A percentile compares a stretch with the other conserved stretches of the same genome.
These are phyloP conservation scores for Eulemur rubriventer DNA, from an alignment of 2,797 vertebrate species.

Conservation along the genomic window DNA sequence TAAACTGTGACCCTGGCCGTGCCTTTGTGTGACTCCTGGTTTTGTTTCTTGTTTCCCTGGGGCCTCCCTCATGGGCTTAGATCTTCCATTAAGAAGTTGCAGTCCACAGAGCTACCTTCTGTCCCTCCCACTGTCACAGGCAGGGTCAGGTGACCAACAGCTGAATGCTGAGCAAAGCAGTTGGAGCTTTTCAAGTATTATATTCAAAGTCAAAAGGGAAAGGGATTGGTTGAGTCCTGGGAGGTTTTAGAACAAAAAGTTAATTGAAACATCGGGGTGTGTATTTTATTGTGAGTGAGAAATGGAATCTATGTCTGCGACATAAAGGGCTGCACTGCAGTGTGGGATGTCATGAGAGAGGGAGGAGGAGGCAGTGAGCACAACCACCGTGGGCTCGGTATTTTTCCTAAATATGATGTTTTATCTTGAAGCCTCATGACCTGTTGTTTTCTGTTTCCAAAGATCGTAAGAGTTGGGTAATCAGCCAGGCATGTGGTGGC, in stretches of 20 bases:
- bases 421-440: conserved; percentile 4
- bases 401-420: not conserved
- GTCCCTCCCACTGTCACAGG: not conserved
- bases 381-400: not conserved
- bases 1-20: not conserved
- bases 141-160: not conserved
- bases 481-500: not conserved
- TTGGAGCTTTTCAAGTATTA: not conserved
- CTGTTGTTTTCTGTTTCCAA: conserved; percentile 27
- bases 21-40: not conserved
- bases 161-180: not conserved
- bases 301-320: not conserved
- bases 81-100: not conserved
- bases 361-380: not conserved
- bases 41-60: conserved; percentile 39
- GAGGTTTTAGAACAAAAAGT: conserved; percentile 27
- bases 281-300: conserved; percentile 32
- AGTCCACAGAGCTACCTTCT: not conserved
- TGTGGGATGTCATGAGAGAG: not conserved
- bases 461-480: not conserved
- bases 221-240: not conserved
- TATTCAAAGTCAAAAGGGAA: not conserved
- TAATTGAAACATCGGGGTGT: not conserved
- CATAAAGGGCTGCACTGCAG: not conserved
- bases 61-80: not conserved